Evolutionary conservation across 23 tunicate genomes (phyloP).

Genomic region (Phallusia fumigata): DNA sequence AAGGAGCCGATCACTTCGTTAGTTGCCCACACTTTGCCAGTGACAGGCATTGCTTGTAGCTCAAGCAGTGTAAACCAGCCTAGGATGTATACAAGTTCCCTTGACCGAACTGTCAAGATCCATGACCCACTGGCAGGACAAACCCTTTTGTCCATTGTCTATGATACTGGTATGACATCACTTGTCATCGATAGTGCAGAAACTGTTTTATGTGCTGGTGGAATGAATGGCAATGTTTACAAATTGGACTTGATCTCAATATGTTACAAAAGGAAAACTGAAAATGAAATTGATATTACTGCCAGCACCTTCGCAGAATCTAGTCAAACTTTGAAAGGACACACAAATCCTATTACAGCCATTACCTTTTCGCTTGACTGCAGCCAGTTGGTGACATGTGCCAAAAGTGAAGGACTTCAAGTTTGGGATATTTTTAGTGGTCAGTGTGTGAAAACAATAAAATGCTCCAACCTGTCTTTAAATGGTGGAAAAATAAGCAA

Average conservation of each 20-base stretch:
- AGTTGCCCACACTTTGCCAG: not conserved
- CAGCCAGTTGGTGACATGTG: slow-evolving; percentile 45
- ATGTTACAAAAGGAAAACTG: not conserved
- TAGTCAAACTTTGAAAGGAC: slow-evolving; percentile 27
- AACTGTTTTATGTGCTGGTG: slow-evolving; percentile 57
- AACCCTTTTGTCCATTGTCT: slow-evolving; percentile 49
- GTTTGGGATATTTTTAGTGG: slow-evolving; percentile 69
- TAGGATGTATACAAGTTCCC: slow-evolving; percentile 50
- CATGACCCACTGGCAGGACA: slow-evolving; percentile 43
- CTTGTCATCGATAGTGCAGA: slow-evolving; percentile 41
- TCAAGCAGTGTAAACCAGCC: not conserved
- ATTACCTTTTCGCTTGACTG: slow-evolving; percentile 46
- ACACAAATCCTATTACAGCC: slow-evolving; percentile 29
- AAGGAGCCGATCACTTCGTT: not conserved
- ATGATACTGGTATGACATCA: slow-evolving; percentile 36
- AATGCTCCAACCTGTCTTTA: slow-evolving; percentile 9
- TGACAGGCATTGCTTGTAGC: not conserved
- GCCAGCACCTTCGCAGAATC: not conserved
- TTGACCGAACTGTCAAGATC: slow-evolving; percentile 59
- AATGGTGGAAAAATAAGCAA: slow-evolving; percentile 22
- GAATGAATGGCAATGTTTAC: slow-evolving; percentile 47
- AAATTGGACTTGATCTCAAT: slow-evolving; percentile 24
- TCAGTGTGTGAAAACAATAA: slow-evolving; percentile 45
- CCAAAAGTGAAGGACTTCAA: slow-evolving; percentile 35
- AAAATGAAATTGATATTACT: not conserved